Evolutionary conservation across 1,140 invertebrate species (phyloP), one percentile per base, ranked within the genome.

Genomic region (Ips nitidus): DNA sequence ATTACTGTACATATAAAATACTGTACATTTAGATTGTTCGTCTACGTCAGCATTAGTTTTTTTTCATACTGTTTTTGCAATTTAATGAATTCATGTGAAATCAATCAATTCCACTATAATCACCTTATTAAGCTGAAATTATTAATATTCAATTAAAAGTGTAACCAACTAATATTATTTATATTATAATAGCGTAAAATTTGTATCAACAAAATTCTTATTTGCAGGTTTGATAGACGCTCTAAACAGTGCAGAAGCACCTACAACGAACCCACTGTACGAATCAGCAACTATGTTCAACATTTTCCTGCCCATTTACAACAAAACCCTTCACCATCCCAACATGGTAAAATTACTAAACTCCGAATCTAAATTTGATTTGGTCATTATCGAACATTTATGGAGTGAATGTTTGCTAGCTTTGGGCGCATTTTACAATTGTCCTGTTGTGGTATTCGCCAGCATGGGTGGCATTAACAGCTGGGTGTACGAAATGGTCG

Each of bases 381-480:
- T 83, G 0, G 78, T 85, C 3, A 74, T 84, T 8, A 69, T 80
- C 4, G 82, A 83, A 56, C 73, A 79, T 41, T 82, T 84, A 56
- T 80, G 81, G 57, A 81, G 79, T 41, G 83, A 85, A 60, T 80
- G 80, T 1, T 55, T 82, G 36, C 57, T 80, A n/a, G 79, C 77
- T 4, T 64, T 85, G 38, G 78, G 79, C 2, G 56, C 79, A 38
- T 41, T 41, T 7, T 68, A 52, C 22, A 52, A 68, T 1, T 68
- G 66, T 72, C 79, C 57, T 79, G 79, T 52, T 74, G 81, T 52
- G 76, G 36, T 68, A 6, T 68, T 68, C 4, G 41, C 58, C 41
- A 68, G 57, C 40, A 55, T 61, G 39, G 65, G 65, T 39, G 65
- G 65, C 7, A 41, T 59, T 22, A 59, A 60, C 8, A 38, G 57